These are phyloP conservation scores for Neosalanx taihuensis DNA, from an alignment of 2,797 vertebrate genomes.

Conservation along the genomic window DNA sequence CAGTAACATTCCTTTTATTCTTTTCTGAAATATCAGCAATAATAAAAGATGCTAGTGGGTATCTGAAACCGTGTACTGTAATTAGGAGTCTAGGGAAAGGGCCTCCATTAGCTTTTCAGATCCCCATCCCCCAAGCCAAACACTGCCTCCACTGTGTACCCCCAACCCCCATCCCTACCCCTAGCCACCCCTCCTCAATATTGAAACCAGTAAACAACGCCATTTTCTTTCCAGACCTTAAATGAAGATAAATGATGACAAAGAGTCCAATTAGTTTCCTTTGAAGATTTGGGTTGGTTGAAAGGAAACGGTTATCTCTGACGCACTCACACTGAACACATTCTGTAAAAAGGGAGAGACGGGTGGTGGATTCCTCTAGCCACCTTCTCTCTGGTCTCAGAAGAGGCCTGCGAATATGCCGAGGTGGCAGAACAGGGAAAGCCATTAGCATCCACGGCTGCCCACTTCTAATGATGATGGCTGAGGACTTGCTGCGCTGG, in stretches of 20 bases:
- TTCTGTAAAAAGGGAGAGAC: constrained; percentile 16
- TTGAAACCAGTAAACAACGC: constrained; percentile 60
- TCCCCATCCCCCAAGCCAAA: constrained; percentile 47
- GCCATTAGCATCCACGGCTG: constrained; percentile 65
- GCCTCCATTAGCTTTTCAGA: constrained; percentile 41
- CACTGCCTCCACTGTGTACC: constrained; percentile 51
- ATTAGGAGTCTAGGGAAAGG: constrained; percentile 53
- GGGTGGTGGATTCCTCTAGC: constrained; percentile 44
- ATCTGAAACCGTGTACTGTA: constrained; percentile 52
- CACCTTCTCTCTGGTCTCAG: constrained; percentile 60
- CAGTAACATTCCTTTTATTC: constrained; percentile 14
- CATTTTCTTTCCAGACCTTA: constrained; percentile 56
- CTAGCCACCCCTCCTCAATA: constrained; percentile 43
- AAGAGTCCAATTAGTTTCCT: constrained; percentile 56
- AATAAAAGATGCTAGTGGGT: constrained; percentile 25
- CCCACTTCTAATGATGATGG: constrained; percentile 73
- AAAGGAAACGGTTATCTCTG: constrained; percentile 33
- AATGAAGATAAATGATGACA: constrained; percentile 67
- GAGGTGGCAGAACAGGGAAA: constrained; percentile 67
- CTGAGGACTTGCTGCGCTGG: constrained; percentile 67
- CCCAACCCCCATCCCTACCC: constrained; percentile 20
- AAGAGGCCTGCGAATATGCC: constrained; percentile 66
- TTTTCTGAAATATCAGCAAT: constrained; percentile 24
- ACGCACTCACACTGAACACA: constrained; percentile 18
- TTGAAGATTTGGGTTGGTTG: constrained; percentile 44